Evolutionary conservation across 2,113 vertebrate genomes (phyloP).

Genomic region (Ictidomys tridecemlineatus): DNA sequence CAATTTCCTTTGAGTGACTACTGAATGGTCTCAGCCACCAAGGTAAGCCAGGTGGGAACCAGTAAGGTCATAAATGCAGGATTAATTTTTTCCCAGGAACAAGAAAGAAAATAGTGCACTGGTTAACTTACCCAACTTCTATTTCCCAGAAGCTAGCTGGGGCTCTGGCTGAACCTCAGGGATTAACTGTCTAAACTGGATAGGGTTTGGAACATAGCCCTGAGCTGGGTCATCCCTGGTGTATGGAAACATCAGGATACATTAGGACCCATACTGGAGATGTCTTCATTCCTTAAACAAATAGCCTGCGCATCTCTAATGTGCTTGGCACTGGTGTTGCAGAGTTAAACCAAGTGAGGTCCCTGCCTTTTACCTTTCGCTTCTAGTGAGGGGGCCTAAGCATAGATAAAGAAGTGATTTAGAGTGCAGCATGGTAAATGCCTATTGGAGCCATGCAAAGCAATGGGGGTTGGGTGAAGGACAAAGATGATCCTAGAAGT

Average conservation of each 20-base stretch:
- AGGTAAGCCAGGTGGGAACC: background rate
- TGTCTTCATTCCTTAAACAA: constrained; percentile 30
- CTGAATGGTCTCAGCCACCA: background rate
- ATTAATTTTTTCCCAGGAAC: background rate
- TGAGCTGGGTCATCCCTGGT: constrained; percentile 14
- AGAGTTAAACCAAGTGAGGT: constrained; percentile 22
- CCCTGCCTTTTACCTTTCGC: background rate
- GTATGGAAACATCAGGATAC: background rate
- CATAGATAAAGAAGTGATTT: background rate
- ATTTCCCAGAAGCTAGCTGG: constrained; percentile 31
- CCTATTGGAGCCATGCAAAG: background rate
- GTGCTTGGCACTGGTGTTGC: background rate
- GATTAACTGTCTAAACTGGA: background rate
- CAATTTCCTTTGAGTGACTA: background rate
- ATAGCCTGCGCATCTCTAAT: background rate
- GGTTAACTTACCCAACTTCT: background rate
- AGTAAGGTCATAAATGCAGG: background rate
- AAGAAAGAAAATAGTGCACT: constrained; percentile 23
- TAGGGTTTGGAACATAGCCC: background rate
- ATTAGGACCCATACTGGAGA: background rate
- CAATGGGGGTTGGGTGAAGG: background rate
- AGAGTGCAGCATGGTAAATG: background rate
- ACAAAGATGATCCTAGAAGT: background rate
- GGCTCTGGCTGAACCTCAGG: constrained; percentile 12
- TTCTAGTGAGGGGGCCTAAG: background rate